Percentiles rank a stretch among this genome's conserved stretches.
These are phyloP conservation scores for Eira barbara DNA, from an alignment of 2,113 vertebrate genomes.

Conservation along the genomic window DNA sequence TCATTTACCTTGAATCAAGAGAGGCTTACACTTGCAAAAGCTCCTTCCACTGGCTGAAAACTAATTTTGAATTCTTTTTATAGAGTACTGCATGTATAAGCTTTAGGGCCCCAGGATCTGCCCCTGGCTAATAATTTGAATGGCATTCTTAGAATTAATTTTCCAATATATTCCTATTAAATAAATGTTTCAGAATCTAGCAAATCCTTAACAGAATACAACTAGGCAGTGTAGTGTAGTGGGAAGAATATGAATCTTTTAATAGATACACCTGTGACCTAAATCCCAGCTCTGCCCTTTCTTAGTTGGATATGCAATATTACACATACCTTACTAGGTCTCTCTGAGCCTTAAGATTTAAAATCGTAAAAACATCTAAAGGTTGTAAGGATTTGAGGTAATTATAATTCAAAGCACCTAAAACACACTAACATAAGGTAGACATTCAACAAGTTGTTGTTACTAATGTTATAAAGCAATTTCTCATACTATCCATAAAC, in stretches of 20 bases:
- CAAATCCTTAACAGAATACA: constrained; percentile 26
- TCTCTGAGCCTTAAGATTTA: constrained; percentile 11
- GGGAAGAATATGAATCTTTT: not conserved
- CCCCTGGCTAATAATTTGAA: not conserved
- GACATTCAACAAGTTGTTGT: not conserved
- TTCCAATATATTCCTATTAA: not conserved
- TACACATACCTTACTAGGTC: not conserved
- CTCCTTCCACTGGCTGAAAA: not conserved
- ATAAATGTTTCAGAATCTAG: constrained; percentile 18
- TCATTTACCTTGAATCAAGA: not conserved
- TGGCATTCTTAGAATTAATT: not conserved
- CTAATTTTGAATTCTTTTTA: not conserved
- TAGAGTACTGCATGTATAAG: not conserved
- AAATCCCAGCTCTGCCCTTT: not conserved
- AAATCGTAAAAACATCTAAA: not conserved
- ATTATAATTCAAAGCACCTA: constrained; percentile 11
- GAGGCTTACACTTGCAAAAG: not conserved
- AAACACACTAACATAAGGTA: constrained; percentile 28
- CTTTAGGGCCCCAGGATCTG: not conserved
- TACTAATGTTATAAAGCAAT: not conserved
- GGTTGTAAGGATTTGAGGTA: not conserved
- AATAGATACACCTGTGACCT: not conserved
- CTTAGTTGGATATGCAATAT: not conserved
- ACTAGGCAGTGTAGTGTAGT: not conserved
- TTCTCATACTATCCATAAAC: not conserved